Evolutionary conservation across 2,113 vertebrate genomes (phyloP), one percentile per base, ranked within the genome.

Genomic region (Centrocercus urophasianus): DNA sequence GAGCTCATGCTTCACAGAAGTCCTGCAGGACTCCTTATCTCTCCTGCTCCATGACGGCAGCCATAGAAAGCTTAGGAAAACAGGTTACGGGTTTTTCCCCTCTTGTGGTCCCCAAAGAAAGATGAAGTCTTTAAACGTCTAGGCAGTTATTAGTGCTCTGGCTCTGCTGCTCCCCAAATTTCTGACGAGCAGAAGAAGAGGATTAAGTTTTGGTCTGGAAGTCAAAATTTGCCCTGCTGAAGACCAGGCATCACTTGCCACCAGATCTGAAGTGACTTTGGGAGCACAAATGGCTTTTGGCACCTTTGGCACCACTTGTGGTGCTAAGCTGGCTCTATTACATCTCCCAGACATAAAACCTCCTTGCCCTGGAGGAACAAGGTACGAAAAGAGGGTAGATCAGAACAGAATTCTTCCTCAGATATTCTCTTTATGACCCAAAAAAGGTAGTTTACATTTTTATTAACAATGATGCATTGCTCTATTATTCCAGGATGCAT

Each of bases 31-130:
- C 52, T 89, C 48, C 84, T 92, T 85, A 79, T 85, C 74, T 76
- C 57, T 82, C 52, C 43, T 32, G 47, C 50, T 76, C 43, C 36
- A 5, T 11, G 71, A 88, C 42, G 60, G 28, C 34, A 75, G 63
- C 40, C 47, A 82, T 71, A 27, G 0, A 4, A 75, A 82, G 57
- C 56, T 42, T 57, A 69, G 79, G 42, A 82, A 84, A 93, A 69
- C 15, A 54, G 25, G 30, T 28, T 1, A 3, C 0, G 3, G 42
- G 25, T 0, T 56, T 78, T 8, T 3, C 0, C 5, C 20, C 8
- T 3, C 47, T 61, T 47, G 16, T 47, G 54, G 67, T 36, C 57
- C 52, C 50, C 71, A 78, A 66, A 85, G 74, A 47, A 84, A 64
- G n/a, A 42, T 1, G 2, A 12, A 10, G 14, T 82, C 83, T 82